Evolutionary conservation across 2,797 vertebrate genomes (phyloP).

Genomic region (Percopsis omiscomaycus): DNA sequence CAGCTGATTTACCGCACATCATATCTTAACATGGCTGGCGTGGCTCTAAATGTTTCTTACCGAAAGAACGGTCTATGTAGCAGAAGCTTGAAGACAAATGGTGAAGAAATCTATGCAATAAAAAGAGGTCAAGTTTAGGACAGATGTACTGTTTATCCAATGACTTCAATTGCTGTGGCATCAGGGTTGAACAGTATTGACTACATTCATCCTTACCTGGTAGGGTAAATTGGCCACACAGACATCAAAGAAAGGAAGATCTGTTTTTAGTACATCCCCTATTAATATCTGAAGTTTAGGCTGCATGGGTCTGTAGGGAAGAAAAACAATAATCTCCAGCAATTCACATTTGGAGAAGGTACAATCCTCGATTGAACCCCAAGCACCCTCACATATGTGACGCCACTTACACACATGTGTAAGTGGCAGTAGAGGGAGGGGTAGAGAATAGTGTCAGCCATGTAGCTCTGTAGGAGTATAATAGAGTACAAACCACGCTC

Average conservation of each 20-base stretch:
- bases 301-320: conserved; percentile 82
- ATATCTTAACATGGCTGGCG: neutral
- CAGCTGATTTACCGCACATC: no score
- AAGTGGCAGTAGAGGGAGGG: no score
- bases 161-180: neutral
- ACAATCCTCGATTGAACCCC: neutral
- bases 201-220: conserved; percentile 77
- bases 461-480: no score
- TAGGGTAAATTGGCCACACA: conserved; percentile 98
- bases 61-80: conserved; percentile 97
- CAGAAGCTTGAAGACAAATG: conserved; percentile 96
- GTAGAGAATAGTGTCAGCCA: no score
- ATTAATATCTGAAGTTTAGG: conserved; percentile 93
- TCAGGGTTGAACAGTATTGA: neutral
- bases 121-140: neutral
- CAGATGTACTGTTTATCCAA: neutral
- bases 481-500: no score
- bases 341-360: neutral
- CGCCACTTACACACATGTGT: no score
- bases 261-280: conserved; percentile 92
- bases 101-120: conserved; percentile 91
- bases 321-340: neutral
- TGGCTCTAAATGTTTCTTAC: conserved; percentile 65
- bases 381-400: neutral
- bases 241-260: conserved; percentile 93